Evolutionary conservation across 2,797 vertebrate genomes (phyloP), one percentile per base, ranked within the genome.

Genomic region (Rousettus madagascariensis): DNA sequence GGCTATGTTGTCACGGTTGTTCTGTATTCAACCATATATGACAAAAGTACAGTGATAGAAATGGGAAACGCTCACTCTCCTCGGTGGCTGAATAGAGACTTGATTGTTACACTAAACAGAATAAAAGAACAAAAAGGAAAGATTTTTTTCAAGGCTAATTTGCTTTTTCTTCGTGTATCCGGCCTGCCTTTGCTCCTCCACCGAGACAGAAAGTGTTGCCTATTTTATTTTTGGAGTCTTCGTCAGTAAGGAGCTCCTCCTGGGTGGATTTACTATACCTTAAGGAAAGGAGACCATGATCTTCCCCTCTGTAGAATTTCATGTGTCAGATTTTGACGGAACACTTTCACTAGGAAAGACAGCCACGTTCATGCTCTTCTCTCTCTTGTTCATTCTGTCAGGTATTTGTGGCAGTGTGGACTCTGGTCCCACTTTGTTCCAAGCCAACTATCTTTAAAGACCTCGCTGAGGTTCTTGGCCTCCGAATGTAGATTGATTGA

Each of bases 351-450:
- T 41, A 4, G 26, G 59, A 63, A 57, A 2, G 28, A 28, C 0
- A 55, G 0, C 1, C 6, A 1, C 43, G 1, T 5, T 68, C 4
- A 1, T 33, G 3, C 6, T 74, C 11, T 12, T 20, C 2, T 26
- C 51, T 84, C 41, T 82, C 19, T 38, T 38, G 51, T 38, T 24
- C 15, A 28, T 1, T 20, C 10, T 2, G 2, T 55, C 24, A 80
- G 11, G 4, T 55, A 6, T 22, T 71, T n/a, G 43, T 33, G 28
- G 26, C 22, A 9, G 41, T 33, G 49, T 22, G n/a, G 5, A 38
- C 38, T 75, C 28, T 5, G 24, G 69, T 33, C 3, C 26, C 22
- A 66, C 22, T 78, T 49, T 74, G 30, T 74, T 57, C 17, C n/a
- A 11, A 82, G 24, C 6, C 19, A 72, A n/a, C 2, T 26, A 26